phyloP scores from a whole-genome alignment of 2,888 invertebrate genomes.

The Brachylomia viminalis region DNA sequence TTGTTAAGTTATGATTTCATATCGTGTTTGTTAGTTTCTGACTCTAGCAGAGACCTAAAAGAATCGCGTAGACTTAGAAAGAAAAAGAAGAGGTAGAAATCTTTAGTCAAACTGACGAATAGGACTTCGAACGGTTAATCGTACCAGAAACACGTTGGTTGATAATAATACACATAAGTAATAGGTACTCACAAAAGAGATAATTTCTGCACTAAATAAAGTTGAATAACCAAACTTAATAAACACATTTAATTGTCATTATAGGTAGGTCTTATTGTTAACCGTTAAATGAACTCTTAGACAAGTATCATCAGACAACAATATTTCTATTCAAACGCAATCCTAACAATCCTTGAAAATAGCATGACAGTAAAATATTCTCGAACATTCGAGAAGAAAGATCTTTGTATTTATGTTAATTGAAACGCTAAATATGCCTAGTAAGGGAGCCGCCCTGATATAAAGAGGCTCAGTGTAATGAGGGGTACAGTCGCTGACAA shows the following conservation, averaged over 20 bases:
- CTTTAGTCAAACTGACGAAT: neutral
- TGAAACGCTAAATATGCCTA: conserved; percentile 42
- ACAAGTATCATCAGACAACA: conserved; percentile 19
- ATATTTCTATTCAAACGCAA: conserved; percentile 19
- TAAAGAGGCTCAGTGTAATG: conserved; percentile 53
- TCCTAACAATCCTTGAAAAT: neutral
- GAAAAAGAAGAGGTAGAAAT: too few relatives aligned
- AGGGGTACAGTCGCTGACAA: conserved; percentile 25
- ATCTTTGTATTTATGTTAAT: conserved; percentile 22
- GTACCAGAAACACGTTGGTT: neutral
- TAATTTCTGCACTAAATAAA: neutral
- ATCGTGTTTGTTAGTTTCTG: neutral
- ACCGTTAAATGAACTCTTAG: neutral
- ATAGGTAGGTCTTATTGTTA: neutral
- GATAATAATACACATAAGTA: neutral
- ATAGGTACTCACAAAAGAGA: neutral
- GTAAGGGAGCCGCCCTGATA: conserved; percentile 33
- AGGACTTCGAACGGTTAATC: too few relatives aligned
- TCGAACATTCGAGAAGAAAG: conserved; percentile 7
- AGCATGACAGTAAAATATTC: neutral
- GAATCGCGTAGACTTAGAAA: too few relatives aligned
- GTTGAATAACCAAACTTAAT: neutral
- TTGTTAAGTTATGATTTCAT: too few relatives aligned
- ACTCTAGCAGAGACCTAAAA: neutral
- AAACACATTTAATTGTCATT: neutral